phyloP scores from a whole-genome alignment of 2,113 vertebrate species.

The Osmerus mordax region DNA sequence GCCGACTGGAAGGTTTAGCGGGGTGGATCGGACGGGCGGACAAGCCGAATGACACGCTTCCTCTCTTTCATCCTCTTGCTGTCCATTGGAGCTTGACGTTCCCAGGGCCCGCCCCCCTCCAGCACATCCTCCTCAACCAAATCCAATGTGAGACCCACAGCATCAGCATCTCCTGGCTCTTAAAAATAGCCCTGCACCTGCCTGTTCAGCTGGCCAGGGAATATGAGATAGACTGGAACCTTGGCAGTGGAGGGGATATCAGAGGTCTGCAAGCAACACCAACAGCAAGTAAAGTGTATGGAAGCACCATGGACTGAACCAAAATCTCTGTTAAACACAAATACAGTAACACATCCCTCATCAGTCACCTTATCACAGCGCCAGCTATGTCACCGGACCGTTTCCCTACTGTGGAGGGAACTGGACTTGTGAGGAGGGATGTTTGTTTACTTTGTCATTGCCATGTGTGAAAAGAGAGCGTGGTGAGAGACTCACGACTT shows the following conservation, averaged over 20 bases:
- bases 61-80: constrained; percentile 23
- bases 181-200: constrained; percentile 47
- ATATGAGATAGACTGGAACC: constrained; percentile 29
- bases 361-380: no score
- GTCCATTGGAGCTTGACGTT: neutral
- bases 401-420: no score
- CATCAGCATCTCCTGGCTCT: constrained; percentile 38
- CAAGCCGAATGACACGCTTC: constrained; percentile 22
- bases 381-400: no score
- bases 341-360: no score
- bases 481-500: constrained; percentile 13
- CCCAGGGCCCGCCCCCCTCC: neutral
- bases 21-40: constrained; percentile 41
- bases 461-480: neutral
- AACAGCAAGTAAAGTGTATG: neutral
- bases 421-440: no score
- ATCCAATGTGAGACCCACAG: constrained; percentile 26
- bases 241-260: constrained; percentile 12
- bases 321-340: neutral
- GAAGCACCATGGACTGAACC: neutral
- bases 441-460: neutral
- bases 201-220: constrained; percentile 27
- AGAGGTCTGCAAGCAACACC: constrained; percentile 4
- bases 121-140: constrained; percentile 10
- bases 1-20: constrained; percentile 31